Evolutionary conservation across 1,140 invertebrate species (phyloP).

Genomic region (Cherax quadricarinatus): DNA sequence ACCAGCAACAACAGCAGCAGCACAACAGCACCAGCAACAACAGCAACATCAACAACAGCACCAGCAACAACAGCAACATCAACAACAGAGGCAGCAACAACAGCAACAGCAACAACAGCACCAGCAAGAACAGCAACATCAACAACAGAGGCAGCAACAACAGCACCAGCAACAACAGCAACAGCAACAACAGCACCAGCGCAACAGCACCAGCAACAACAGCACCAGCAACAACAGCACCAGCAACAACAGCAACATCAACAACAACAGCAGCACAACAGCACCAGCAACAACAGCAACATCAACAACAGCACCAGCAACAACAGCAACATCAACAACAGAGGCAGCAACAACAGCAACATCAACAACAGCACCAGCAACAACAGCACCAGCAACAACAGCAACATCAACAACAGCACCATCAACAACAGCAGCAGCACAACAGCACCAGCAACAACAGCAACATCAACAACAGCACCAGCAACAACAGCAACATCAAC

Average conservation of each 20-base stretch:
- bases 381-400: too few relatives aligned
- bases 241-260: too few relatives aligned
- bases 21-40: too few relatives aligned
- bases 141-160: background rate
- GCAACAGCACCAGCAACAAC: background rate
- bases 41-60: background rate
- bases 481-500: background rate
- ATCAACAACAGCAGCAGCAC: background rate
- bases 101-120: background rate
- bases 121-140: too few relatives aligned
- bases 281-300: background rate
- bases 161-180: background rate
- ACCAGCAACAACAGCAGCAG: background rate
- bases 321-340: background rate
- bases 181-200: background rate
- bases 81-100: background rate
- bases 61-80: background rate
- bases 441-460: background rate
- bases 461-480: background rate
- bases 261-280: too few relatives aligned
- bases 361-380: too few relatives aligned
- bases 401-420: background rate
- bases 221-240: too few relatives aligned
- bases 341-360: background rate
- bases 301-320: background rate